Percentiles rank a stretch among this genome's conserved stretches.
Conservation (phyloP, 1,140 invertebrate species). For the Bursaphelenchus mucronatus region DNA sequence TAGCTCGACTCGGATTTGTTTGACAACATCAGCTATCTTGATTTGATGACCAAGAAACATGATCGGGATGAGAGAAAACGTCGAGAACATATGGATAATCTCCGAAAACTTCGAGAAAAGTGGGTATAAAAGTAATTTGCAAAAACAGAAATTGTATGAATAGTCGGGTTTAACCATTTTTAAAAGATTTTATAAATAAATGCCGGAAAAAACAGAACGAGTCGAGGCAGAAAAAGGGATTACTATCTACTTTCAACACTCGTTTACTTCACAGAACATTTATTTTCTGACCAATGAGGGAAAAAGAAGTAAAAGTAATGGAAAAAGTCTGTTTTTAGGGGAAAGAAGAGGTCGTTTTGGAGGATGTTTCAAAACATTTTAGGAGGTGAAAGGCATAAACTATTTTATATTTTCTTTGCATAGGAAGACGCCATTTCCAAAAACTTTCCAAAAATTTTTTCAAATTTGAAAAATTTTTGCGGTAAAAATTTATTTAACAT, state of each 20-base stretch:
- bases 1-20: constrained; percentile 52
- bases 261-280: background rate
- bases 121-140: constrained; percentile 19
- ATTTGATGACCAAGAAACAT: constrained; percentile 40
- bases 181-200: background rate
- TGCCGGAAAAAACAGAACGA: constrained; percentile 9
- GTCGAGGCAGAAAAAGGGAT: background rate
- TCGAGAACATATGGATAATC: constrained; percentile 25
- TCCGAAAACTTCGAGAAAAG: constrained; percentile 41
- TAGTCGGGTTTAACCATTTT: constrained; percentile 15
- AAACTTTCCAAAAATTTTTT: no score
- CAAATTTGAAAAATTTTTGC: no score
- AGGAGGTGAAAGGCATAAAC: no score
- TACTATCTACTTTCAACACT: background rate
- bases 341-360: no score
- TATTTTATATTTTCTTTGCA: no score
- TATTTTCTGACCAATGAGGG: background rate
- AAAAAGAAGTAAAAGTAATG: no score
- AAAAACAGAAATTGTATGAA: background rate
- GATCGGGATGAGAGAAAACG: constrained; percentile 28
- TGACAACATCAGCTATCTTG: constrained; percentile 48
- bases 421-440: no score
- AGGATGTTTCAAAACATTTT: no score
- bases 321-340: no score
- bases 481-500: no score